Evolutionary conservation across 2,888 invertebrate genomes (phyloP).

Genomic region (Parthenolecanium corni): DNA sequence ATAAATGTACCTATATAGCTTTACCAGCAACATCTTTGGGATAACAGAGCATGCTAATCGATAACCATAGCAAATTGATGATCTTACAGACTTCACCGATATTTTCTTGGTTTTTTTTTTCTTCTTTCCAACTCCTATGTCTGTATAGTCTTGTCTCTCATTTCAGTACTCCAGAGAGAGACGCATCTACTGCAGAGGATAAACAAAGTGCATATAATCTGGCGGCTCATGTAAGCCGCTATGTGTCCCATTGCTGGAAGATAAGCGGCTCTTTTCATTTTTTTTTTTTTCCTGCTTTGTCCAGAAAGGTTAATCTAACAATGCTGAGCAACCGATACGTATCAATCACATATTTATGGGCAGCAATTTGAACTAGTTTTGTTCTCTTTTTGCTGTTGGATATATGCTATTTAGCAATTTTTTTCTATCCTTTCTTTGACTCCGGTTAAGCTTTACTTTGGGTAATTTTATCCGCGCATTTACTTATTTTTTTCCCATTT

Average conservation of each 20-base stretch:
- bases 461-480: neutral
- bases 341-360: slow-evolving; percentile 1
- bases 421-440: neutral
- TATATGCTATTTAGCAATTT: neutral
- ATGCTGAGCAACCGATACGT: neutral
- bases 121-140: neutral
- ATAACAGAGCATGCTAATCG: slow-evolving; percentile 22
- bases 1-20: no score
- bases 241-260: neutral
- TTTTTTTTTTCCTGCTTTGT: neutral
- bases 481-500: no score
- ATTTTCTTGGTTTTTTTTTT: neutral
- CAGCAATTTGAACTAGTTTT: slow-evolving; percentile 6
- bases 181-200: neutral
- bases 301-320: neutral
- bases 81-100: neutral
- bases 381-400: neutral
- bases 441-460: neutral
- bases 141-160: no score
- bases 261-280: neutral
- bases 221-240: slow-evolving; percentile 2
- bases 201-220: no score
- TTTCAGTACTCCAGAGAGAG: neutral
- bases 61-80: slow-evolving; percentile 20
- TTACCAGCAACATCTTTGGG: no score